Conservation (phyloP, 2,888 invertebrate species). For the Phrixothrix hirtus region DNA sequence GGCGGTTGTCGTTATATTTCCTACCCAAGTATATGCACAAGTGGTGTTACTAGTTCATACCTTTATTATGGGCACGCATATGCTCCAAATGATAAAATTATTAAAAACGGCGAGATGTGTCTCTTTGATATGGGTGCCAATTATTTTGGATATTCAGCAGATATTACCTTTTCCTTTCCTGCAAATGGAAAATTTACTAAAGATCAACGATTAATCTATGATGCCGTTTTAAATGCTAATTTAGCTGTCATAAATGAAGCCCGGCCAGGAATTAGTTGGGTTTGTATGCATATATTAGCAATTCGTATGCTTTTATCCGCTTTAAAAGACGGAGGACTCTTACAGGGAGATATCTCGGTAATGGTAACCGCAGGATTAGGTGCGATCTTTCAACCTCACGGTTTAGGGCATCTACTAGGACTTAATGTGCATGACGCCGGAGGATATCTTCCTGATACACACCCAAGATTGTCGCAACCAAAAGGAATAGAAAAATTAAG, state of each 20-base stretch:
- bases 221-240: conserved; percentile 84
- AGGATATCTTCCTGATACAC: conserved; percentile 79
- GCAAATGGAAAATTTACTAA: conserved; percentile 91
- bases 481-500: conserved; percentile 77
- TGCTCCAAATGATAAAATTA: conserved; percentile 83
- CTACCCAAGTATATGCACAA: conserved; percentile 96
- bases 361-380: conserved; percentile 77
- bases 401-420: conserved; percentile 93
- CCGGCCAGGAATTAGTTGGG: conserved; percentile 90
- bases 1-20: conserved; percentile 90
- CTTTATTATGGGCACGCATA: conserved; percentile 97
- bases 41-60: conserved; percentile 84
- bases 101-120: conserved; percentile 87
- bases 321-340: conserved; percentile 73
- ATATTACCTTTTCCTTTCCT: conserved; percentile 96
- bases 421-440: conserved; percentile 97
- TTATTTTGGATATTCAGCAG: conserved; percentile 94
- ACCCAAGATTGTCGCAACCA: conserved; percentile 67
- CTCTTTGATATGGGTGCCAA: conserved; percentile 97
- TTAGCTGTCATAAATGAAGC: conserved; percentile 80
- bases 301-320: conserved; percentile 75
- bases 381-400: conserved; percentile 93
- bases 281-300: conserved; percentile 89
- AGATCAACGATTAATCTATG: conserved; percentile 87
- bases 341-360: conserved; percentile 72